A percentile compares a stretch with the other conserved stretches of the same genome.
phyloP scores from a whole-genome alignment of 2,888 invertebrate species.

The Caenorhabditis macrosperma region DNA sequence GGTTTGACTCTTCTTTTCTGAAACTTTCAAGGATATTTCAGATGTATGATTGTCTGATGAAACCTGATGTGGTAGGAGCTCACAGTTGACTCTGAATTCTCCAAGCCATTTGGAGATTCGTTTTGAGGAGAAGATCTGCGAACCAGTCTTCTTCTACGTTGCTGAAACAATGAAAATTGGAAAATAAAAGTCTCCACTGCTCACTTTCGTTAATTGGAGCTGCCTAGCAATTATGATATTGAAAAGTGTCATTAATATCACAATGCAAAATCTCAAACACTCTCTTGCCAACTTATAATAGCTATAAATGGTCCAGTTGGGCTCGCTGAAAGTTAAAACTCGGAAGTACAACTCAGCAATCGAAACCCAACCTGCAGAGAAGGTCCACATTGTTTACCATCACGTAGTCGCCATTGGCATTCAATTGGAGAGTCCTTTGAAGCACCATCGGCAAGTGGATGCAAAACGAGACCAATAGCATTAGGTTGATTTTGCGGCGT shows the following conservation, averaged over 20 bases:
- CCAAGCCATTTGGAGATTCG: background rate
- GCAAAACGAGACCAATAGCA: slow-evolving; percentile 66
- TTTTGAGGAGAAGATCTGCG: slow-evolving; percentile 55
- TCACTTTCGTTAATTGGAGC: slow-evolving; percentile 75
- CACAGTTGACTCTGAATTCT: slow-evolving; percentile 17
- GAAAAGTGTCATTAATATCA: slow-evolving; percentile 72
- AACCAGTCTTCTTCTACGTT: slow-evolving; percentile 54
- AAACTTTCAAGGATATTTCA: slow-evolving; percentile 12
- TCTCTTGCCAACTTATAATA: slow-evolving; percentile 77
- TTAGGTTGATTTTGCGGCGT: slow-evolving; percentile 66
- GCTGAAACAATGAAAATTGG: slow-evolving; percentile 24
- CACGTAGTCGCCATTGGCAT: slow-evolving; percentile 59
- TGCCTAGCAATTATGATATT: slow-evolving; percentile 74
- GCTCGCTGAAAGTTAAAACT: slow-evolving; percentile 70
- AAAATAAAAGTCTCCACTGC: too few species aligned
- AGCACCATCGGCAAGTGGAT: slow-evolving; percentile 78
- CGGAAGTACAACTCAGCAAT: too few species aligned
- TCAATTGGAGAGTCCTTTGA: slow-evolving; percentile 61
- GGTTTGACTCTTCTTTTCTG: slow-evolving; percentile 62
- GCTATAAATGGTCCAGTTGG: slow-evolving; percentile 71
- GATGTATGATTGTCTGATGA: background rate
- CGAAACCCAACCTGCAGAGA: slow-evolving; percentile 70
- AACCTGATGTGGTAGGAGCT: slow-evolving; percentile 19
- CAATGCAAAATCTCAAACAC: slow-evolving; percentile 72
- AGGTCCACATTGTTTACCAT: slow-evolving; percentile 73